Evolutionary conservation across 2,797 vertebrate genomes (phyloP), one percentile per base, ranked within the genome.

Genomic region (Pagetopsis macropterus): DNA sequence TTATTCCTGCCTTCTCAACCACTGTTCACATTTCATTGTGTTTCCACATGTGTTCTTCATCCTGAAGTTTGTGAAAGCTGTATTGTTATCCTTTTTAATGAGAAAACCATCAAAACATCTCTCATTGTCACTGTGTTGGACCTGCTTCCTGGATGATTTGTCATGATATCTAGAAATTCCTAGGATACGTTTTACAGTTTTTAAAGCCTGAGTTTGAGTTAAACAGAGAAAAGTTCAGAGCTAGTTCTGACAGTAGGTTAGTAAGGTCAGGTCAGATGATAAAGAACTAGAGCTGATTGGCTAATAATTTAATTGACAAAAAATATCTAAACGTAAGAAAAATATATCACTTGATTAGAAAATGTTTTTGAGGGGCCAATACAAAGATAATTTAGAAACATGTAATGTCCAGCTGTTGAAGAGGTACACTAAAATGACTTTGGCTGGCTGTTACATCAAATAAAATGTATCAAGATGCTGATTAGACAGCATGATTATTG

Each of bases 1-100:
- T 57, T 70, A 73, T 76, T 51, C 57, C 65, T 75, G 61, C 51
- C 33, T 59, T 81, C 67, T 76, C 61, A 67, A 60, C 23, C 23
- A 8, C 33, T 23, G 72, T 65, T 75, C 64, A 46, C 41, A 62
- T 61, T 19, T n/a, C 9, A 15, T 11, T 3, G 17, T 50, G 52
- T 14, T 4, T 49, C 13, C 21, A 12, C 40, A 6, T 7, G 33
- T 7, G 33, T 37, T 7, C 8, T 37, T 27, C 33, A 37, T 37
- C 33, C 33, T 37, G 33, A 37, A 8, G 33, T 37, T 9, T 37
- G 27, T 27, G 33, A 37, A 9, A 7, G 33, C 33, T 37, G 33
- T 9, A 6, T 27, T 21, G 49, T 51, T 21, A 6, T 51, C 40
- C 19, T 33, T 37, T 55, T 46, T 17, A 15, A 12, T 3, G 31